Conservation (phyloP, 2,797 vertebrate species). For the Lates japonicus region DNA sequence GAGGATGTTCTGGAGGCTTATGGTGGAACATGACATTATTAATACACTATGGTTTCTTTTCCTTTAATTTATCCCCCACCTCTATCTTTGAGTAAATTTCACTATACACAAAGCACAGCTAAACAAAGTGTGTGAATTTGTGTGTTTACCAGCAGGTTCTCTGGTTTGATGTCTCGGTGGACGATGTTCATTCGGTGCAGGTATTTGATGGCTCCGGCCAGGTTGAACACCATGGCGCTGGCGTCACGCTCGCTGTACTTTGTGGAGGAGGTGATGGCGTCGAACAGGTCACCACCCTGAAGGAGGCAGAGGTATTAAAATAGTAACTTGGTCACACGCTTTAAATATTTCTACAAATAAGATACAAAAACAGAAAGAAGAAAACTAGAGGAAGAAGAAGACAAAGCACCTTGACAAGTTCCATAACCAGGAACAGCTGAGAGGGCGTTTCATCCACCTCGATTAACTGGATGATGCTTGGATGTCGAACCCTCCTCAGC, state of each 20-base stretch:
- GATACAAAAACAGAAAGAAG: not conserved
- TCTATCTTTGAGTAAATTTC: no score
- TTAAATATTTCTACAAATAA: not conserved
- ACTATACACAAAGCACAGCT: no score
- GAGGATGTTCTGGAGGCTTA: no score
- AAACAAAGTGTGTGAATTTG: not conserved
- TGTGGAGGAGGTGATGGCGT: constrained; percentile 98
- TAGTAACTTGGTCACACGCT: accelerated
- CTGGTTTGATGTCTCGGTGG: constrained; percentile 98
- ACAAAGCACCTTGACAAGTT: constrained; percentile 85
- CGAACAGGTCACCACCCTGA: constrained; percentile 97
- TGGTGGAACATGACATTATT: no score
- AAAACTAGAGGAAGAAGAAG: not conserved
- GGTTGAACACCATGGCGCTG: constrained; percentile 98
- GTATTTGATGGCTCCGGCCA: constrained; percentile 94
- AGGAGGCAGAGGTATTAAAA: not conserved
- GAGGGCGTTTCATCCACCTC: constrained; percentile 95
- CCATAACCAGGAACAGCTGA: constrained; percentile 98
- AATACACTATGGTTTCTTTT: no score
- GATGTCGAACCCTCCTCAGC: constrained; percentile 92
- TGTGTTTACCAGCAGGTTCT: constrained; percentile 93
- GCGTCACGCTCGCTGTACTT: constrained; percentile 97
- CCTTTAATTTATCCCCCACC: no score
- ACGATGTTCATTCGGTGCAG: constrained; percentile 96
- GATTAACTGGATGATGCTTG: constrained; percentile 98